Evolutionary conservation across 1,140 invertebrate genomes (phyloP), one percentile per base, ranked within the genome.

Genomic region (Atta texana): DNA sequence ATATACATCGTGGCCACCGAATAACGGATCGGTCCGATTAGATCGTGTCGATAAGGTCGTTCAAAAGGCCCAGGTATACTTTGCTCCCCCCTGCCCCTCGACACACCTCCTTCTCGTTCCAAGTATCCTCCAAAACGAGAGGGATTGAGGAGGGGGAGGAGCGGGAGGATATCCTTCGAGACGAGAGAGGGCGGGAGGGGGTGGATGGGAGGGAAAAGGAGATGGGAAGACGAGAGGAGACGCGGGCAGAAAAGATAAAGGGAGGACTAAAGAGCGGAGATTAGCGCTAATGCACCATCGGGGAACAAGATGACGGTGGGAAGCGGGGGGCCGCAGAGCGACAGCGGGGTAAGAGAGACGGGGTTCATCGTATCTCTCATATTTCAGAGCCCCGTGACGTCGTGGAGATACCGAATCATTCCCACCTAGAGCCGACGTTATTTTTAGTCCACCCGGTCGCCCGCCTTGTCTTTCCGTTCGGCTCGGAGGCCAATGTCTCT

Each of bases 241-340:
- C 89, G 89, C 87, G 90, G 88, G 89, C 88, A 92, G 92, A 91
- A 92, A 93, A 94, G 94, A 95, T 94, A 95, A 94, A 94, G 93
- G 93, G 93, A 94, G 94, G 93, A 94, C 94, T 95, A 95, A 95
- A 95, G 94, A 95, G 94, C 93, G 93, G 94, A 95, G 95, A 95
- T 95, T 95, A 95, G 94, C 94, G 94, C 94, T 95, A 95, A 95
- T 95, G 95, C 94, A 95, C 94, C 94, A 94, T 94, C 93, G 92
- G 90, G 82, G 92, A 93, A 93, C 93, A 93, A 92, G 92, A 94
- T 91, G 93, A 91, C 89, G 91, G 77, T 14, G 64, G 31, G 64
- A 55, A 61, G 4, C 66, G 77, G 61, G 28, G 28, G 59, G 5
- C 24, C 61, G 18, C 3, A 2, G 34, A 34, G 39, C 5, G 39